Base-by-base conservation (phyloP, 2,797 vertebrate species). In the Diplodus puntazzo region DNA sequence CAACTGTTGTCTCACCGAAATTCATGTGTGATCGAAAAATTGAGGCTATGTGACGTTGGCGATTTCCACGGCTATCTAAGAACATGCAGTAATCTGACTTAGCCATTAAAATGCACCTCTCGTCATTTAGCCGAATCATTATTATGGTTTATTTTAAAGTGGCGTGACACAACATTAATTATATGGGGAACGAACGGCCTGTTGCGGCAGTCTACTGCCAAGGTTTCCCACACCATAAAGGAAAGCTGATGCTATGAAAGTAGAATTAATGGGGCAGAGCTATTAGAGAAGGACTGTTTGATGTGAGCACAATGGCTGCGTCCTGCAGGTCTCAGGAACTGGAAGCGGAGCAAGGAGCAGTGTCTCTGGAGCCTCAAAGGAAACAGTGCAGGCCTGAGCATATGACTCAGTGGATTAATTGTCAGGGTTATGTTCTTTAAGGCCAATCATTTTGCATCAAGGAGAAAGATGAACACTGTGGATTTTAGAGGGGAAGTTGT, bases 131-230 rank as follows among this genome's bases (percentile, higher is more conserved):
- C 64, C 4, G 20, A 39, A 50, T 63, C 80, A 82, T 79, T 79
- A 75, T 68, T 69, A 76, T 55, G 64, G n/a, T 64, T 85, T 49
- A 68, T 54, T 73, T 71, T 69, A 18, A 30, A 78, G 80, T 75
- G 64, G 63, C 0, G 25, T 16, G 16, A 77, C 50, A 50, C 64
- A 69, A 67, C 58, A 39, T 82, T 82, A 87, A 87, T 89, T 82
- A 85, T 13, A 69, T 6, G 54, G 12, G 54, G 53, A 55, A 6
- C 77, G 55, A 82, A 65, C 48, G 53, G 59, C 58, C 67, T 66
- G 10, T 39, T 39, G 39, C 39, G 9, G 62, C 45, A 50, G 60
- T 61, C 68, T 67, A 34, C 57, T 84, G 77, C 65, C 45, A 43
- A 65, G 71, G 67, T 67, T 75, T 76, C 73, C 69, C 60, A 46